Evolutionary conservation across 23 tunicate genomes (phyloP).

Genomic region (Corella eumyota): DNA sequence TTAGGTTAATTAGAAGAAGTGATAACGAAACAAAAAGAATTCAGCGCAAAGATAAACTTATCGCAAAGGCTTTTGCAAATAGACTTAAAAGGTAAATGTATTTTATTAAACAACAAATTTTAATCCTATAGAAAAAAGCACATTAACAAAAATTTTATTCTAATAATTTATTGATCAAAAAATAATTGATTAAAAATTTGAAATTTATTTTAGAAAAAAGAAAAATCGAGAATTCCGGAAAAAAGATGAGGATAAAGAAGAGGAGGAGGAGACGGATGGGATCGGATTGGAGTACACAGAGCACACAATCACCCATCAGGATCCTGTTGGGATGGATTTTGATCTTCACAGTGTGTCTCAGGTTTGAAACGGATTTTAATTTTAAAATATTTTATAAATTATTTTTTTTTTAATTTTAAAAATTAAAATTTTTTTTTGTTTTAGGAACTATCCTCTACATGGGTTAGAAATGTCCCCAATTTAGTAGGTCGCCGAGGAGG

Average conservation of each 20-base stretch:
- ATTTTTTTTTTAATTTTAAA: background rate
- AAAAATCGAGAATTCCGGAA: background rate
- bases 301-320: slow-evolving; percentile 81
- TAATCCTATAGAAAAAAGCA: background rate
- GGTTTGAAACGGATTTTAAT: slow-evolving; percentile 19
- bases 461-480: slow-evolving; percentile 76
- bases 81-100: background rate
- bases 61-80: slow-evolving; percentile 75
- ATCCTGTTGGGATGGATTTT: slow-evolving; percentile 87
- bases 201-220: background rate
- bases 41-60: slow-evolving; percentile 52
- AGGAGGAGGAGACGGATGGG: slow-evolving; percentile 11
- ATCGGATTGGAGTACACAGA: slow-evolving; percentile 72
- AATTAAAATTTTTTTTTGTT: background rate
- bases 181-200: background rate
- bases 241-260: background rate
- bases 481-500: slow-evolving; percentile 79
- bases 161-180: background rate
- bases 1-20: slow-evolving; percentile 76
- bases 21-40: slow-evolving; percentile 86
- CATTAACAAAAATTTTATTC: background rate
- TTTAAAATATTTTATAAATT: background rate
- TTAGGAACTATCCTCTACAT: slow-evolving; percentile 76
- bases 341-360: slow-evolving; percentile 58
- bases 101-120: too few relatives aligned